These are phyloP conservation scores for Ochotona princeps DNA, from an alignment of 2,113 vertebrate genomes.

Conservation along the genomic window DNA sequence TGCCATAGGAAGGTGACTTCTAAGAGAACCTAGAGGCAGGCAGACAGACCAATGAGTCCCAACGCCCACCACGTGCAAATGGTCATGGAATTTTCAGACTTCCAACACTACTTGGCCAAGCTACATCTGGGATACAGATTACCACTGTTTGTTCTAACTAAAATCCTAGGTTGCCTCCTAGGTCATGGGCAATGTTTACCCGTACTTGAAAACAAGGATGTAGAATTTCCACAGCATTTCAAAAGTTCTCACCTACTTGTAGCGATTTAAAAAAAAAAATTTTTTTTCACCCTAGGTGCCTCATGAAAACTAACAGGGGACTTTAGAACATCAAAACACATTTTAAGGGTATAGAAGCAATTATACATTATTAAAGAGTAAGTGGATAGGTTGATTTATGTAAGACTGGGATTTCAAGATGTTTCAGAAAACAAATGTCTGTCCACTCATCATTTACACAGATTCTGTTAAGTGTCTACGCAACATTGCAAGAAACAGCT, in stretches of 20 bases:
- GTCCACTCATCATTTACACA: not conserved
- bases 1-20: conserved; percentile 31
- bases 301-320: not conserved
- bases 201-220: not conserved
- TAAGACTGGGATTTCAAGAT: not conserved
- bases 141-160: not conserved
- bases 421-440: not conserved
- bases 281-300: not conserved
- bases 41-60: not conserved
- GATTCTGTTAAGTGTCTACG: not conserved
- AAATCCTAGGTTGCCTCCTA: not conserved
- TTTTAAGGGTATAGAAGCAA: not conserved
- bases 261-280: not conserved
- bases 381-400: not conserved
- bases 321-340: not conserved
- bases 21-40: not conserved
- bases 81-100: not conserved
- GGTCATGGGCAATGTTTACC: not conserved
- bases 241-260: not conserved
- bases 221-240: not conserved
- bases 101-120: not conserved
- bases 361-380: not conserved
- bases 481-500: not conserved
- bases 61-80: not conserved
- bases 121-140: not conserved